Conservation (phyloP, 1,140 invertebrate genomes). For the Trachymyrmex cornetzi region DNA sequence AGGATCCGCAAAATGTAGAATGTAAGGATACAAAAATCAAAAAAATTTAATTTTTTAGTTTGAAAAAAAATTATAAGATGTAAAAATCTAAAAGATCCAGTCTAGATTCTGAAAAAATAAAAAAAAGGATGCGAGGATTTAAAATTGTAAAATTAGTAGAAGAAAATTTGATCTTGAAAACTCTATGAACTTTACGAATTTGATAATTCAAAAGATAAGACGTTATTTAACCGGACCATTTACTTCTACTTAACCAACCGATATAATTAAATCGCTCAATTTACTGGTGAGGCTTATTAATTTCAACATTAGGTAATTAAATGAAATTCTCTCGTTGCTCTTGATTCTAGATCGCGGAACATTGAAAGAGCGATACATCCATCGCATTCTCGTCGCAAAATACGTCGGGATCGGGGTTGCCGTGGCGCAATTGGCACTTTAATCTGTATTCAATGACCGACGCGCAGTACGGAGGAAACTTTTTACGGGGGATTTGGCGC, state of each 20-base stretch:
- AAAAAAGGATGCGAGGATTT: not conserved
- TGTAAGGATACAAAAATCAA: not conserved
- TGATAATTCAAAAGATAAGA: not conserved
- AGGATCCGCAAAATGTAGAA: not conserved
- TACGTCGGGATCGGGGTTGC: slow-evolving; percentile 19
- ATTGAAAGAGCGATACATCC: not conserved
- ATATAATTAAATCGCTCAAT: not conserved
- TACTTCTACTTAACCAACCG: too few species aligned
- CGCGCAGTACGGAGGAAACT: slow-evolving; percentile 52
- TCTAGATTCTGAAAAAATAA: not conserved
- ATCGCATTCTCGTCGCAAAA: slow-evolving; percentile 26
- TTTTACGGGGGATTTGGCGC: slow-evolving; percentile 61
- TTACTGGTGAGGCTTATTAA: not conserved
- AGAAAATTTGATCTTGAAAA: not conserved
- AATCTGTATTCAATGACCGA: slow-evolving; percentile 65
- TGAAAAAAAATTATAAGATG: not conserved
- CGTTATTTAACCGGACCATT: not conserved
- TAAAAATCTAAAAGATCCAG: not conserved
- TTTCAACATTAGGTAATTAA: not conserved
- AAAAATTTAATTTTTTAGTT: not conserved
- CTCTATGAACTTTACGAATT: not conserved
- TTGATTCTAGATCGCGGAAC: not conserved
- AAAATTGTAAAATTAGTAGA: not conserved
- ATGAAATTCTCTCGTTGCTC: not conserved
- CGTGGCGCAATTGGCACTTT: slow-evolving; percentile 57